Evolutionary conservation across 2,888 invertebrate genomes (phyloP).

Genomic region (Monochamus alternatus): DNA sequence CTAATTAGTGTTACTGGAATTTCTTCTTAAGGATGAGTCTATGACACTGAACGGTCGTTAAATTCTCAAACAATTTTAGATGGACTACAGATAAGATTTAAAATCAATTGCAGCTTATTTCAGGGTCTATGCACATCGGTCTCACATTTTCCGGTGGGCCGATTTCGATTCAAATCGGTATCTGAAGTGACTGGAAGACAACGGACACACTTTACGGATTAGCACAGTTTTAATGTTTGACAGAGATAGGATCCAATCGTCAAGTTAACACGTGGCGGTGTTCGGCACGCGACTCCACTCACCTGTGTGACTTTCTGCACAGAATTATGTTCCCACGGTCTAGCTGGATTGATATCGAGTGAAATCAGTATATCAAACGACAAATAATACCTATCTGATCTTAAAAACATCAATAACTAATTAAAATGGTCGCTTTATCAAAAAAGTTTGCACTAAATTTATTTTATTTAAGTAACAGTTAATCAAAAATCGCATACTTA

Average conservation of each 20-base stretch:
- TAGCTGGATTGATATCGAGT: slow-evolving; percentile 6
- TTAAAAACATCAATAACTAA: too few relatives aligned
- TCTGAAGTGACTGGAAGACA: slow-evolving; percentile 20
- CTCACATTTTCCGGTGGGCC: slow-evolving; percentile 17
- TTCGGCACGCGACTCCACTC: slow-evolving; percentile 40
- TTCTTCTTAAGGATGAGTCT: too few relatives aligned
- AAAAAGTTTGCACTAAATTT: too few relatives aligned
- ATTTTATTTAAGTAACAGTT: too few relatives aligned
- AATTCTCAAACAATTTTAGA: too few relatives aligned
- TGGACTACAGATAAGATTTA: too few relatives aligned
- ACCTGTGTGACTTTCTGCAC: slow-evolving; percentile 40
- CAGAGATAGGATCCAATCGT: slow-evolving; percentile 34
- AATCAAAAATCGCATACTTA: too few relatives aligned
- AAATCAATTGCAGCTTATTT: too few relatives aligned
- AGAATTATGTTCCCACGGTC: slow-evolving; percentile 42
- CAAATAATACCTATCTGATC: not conserved
- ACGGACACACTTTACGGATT: slow-evolving; percentile 33
- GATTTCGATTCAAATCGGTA: slow-evolving; percentile 15
- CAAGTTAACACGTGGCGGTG: slow-evolving; percentile 32
- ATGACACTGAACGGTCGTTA: too few relatives aligned
- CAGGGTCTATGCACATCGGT: not conserved
- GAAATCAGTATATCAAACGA: not conserved
- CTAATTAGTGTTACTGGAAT: too few relatives aligned
- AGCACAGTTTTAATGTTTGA: slow-evolving; percentile 30
- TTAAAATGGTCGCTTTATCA: too few relatives aligned